Evolutionary conservation across 2,888 invertebrate genomes (phyloP).

Genomic region (Dilophus febrilis): DNA sequence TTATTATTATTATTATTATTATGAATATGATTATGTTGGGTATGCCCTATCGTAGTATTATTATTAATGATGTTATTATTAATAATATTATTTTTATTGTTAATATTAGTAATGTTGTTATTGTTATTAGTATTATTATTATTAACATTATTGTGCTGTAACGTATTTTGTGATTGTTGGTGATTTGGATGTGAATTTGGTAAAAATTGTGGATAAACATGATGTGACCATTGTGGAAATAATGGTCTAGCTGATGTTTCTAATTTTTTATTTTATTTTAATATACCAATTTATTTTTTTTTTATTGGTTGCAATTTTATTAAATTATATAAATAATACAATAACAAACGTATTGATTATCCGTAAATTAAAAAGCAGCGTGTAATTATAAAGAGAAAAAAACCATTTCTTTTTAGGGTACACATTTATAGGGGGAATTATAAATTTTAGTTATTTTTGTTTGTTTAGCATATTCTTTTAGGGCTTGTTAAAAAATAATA

Average conservation of each 20-base stretch:
- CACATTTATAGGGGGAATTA: too few species aligned
- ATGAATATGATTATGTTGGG: conserved; percentile 11
- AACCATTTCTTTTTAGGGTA: conserved; percentile 33
- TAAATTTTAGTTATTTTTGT: too few species aligned
- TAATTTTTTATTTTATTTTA: conserved; percentile 13
- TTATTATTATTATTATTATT: conserved; percentile 11
- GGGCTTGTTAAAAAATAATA: too few species aligned
- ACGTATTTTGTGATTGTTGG: conserved; percentile 19
- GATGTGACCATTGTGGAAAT: conserved; percentile 90
- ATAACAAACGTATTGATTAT: conserved; percentile 32
- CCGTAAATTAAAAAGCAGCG: conserved; percentile 36
- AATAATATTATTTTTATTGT: too few species aligned
- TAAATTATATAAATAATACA: background rate
- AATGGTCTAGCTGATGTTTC: conserved; percentile 47
- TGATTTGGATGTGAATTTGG: conserved; percentile 74
- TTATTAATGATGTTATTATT: conserved; percentile 8
- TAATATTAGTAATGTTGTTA: conserved; percentile 7
- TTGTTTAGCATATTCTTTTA: too few species aligned
- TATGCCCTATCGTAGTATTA: conserved; percentile 7
- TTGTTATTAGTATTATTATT: conserved; percentile 21
- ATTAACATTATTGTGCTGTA: conserved; percentile 2
- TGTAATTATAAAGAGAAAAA: conserved; percentile 38
- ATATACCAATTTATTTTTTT: too few species aligned
- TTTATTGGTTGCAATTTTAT: background rate
- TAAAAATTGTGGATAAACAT: conserved; percentile 86